Evolutionary conservation across 2,113 vertebrate species (phyloP).

Genomic region (Salvelinus sp.): DNA sequence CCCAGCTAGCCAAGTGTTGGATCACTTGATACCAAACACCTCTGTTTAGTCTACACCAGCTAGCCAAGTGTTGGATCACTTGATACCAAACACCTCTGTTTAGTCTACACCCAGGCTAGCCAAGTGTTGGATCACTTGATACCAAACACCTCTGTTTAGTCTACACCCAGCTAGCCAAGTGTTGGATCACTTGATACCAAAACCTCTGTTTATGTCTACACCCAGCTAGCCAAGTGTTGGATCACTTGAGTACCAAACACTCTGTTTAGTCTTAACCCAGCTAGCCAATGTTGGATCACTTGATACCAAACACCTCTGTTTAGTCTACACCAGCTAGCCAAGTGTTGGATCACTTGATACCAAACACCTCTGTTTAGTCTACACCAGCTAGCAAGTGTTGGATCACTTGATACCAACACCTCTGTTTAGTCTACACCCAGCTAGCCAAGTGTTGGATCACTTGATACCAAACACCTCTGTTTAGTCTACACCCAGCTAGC

Average conservation of each 20-base stretch:
- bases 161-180: slow-evolving; percentile 41
- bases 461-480: no score
- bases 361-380: no score
- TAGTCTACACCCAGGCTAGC: slow-evolving; percentile 46
- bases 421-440: slow-evolving; percentile 37
- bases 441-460: slow-evolving; percentile 44
- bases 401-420: no score
- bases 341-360: no score
- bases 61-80: slow-evolving; percentile 42
- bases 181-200: slow-evolving; percentile 25
- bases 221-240: slow-evolving; percentile 37
- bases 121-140: slow-evolving; percentile 34
- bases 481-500: slow-evolving; percentile 47
- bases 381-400: no score
- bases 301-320: background rate
- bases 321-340: no score
- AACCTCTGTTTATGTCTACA: slow-evolving; percentile 29
- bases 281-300: slow-evolving; percentile 43
- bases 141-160: slow-evolving; percentile 21
- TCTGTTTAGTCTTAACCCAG: slow-evolving; percentile 33
- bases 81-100: background rate
- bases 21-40: background rate
- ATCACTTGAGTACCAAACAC: slow-evolving; percentile 6
- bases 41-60: slow-evolving; percentile 35
- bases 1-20: slow-evolving; percentile 43